phyloP scores from a whole-genome alignment of 2,797 vertebrate genomes.

The Coregonus suidteri region DNA sequence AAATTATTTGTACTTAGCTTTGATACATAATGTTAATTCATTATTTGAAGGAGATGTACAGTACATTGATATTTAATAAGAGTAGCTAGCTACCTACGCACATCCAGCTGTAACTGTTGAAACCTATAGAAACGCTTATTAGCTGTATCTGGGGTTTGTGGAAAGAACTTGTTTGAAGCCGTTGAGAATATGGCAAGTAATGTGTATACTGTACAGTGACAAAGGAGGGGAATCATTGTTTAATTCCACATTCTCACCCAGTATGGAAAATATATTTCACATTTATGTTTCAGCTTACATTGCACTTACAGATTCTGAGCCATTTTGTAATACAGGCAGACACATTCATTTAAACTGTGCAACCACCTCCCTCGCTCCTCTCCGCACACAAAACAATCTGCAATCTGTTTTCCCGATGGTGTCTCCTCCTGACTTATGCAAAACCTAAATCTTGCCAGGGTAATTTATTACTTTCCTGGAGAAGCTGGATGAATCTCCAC shows the following conservation, averaged over 20 bases:
- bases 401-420: slow-evolving; percentile 65
- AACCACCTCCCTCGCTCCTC: slow-evolving; percentile 48
- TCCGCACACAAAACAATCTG: slow-evolving; percentile 66
- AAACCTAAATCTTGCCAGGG: slow-evolving; percentile 61
- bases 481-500: slow-evolving; percentile 3
- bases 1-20: slow-evolving; percentile 35
- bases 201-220: neutral
- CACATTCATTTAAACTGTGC: slow-evolving; percentile 66
- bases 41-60: neutral
- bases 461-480: slow-evolving; percentile 70
- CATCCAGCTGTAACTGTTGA: slow-evolving; percentile 36
- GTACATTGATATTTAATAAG: slow-evolving; percentile 47
- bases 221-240: neutral
- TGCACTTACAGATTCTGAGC: slow-evolving; percentile 61
- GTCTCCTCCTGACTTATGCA: slow-evolving; percentile 70
- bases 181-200: neutral
- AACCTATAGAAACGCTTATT: neutral
- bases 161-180: too few species aligned
- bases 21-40: slow-evolving; percentile 33
- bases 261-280: slow-evolving; percentile 48
- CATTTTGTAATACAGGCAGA: slow-evolving; percentile 57
- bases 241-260: neutral
- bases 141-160: too few species aligned
- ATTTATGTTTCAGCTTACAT: slow-evolving; percentile 53
- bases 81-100: slow-evolving; percentile 14